phyloP scores from a whole-genome alignment of 2,888 invertebrate species.

The Xylota sylvarum region DNA sequence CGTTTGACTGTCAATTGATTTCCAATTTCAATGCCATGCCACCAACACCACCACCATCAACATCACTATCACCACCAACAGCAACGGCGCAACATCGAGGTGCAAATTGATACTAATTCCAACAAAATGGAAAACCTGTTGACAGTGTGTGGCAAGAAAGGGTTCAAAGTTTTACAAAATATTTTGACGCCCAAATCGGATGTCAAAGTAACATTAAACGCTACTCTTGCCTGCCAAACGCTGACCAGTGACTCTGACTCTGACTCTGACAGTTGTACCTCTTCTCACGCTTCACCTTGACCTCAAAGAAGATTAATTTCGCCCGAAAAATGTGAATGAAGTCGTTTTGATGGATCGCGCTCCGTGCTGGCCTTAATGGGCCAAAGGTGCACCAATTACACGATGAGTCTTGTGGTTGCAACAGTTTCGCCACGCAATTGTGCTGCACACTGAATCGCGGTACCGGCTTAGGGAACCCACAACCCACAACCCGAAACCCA shows the following conservation, averaged over 20 bases:
- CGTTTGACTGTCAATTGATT: constrained; percentile 70
- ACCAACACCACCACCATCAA: neutral
- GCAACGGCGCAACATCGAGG: neutral
- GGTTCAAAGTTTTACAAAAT: constrained; percentile 61
- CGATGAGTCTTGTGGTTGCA: constrained; percentile 38
- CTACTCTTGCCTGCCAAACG: constrained; percentile 14
- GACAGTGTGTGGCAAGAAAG: constrained; percentile 60
- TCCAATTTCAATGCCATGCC: constrained; percentile 74
- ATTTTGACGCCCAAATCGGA: constrained; percentile 28
- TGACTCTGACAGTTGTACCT: constrained; percentile 14
- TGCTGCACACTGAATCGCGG: constrained; percentile 16
- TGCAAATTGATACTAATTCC: constrained; percentile 39
- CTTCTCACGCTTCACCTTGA: constrained; percentile 63
- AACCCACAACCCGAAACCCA: neutral
- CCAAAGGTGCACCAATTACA: constrained; percentile 46
- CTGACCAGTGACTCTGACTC: constrained; percentile 23
- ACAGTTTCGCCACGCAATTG: constrained; percentile 57
- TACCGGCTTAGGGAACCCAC: constrained; percentile 21
- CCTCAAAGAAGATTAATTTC: constrained; percentile 61
- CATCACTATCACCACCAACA: neutral
- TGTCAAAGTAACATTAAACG: constrained; percentile 31
- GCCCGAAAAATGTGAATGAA: neutral
- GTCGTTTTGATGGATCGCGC: constrained; percentile 19
- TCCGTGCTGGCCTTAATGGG: constrained; percentile 18
- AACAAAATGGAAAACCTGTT: constrained; percentile 23